Percentiles rank a stretch among this genome's conserved stretches.
phyloP scores from a whole-genome alignment of 2,797 vertebrate genomes.

The Onychomys leucogaster region DNA sequence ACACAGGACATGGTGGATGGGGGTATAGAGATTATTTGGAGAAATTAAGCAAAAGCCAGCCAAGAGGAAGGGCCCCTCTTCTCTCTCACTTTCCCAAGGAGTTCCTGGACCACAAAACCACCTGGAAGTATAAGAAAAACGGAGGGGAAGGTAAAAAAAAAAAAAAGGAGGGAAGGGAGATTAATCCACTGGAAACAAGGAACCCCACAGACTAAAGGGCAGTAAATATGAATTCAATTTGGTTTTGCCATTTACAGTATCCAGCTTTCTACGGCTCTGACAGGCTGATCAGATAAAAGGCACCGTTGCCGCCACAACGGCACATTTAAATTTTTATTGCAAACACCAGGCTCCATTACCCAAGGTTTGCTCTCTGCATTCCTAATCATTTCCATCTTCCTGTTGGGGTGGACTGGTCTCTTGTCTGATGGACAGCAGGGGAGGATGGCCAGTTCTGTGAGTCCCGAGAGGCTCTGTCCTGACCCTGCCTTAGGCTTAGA shows the following conservation, averaged over 20 bases:
- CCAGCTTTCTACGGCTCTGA: conserved; percentile 79
- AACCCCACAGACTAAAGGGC: conserved; percentile 71
- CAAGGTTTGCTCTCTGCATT: conserved; percentile 85
- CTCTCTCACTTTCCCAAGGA: not conserved
- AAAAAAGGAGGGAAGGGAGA: not conserved
- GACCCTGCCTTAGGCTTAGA: not conserved
- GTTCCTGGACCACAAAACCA: not conserved
- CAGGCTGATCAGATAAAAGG: conserved; percentile 84
- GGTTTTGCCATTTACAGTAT: conserved; percentile 80
- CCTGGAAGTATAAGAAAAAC: not conserved
- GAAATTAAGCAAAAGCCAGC: not conserved
- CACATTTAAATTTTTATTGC: conserved; percentile 89
- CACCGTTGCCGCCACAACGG: conserved; percentile 66
- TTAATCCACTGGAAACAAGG: conserved; percentile 72
- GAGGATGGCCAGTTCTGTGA: rapidly evolving
- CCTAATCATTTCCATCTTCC: conserved; percentile 79
- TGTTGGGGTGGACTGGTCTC: not conserved
- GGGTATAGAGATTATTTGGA: not conserved
- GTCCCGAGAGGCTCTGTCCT: not conserved
- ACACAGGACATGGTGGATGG: too few relatives aligned
- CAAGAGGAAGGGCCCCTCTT: not conserved
- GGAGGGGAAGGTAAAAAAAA: not conserved
- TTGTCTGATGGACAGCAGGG: not conserved
- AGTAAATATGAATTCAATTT: conserved; percentile 85
- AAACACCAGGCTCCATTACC: conserved; percentile 88